A percentile compares a stretch with the other conserved stretches of the same genome.
These are phyloP conservation scores for Megatriorchis doriae DNA, from an alignment of 2,113 vertebrate genomes.

Conservation along the genomic window DNA sequence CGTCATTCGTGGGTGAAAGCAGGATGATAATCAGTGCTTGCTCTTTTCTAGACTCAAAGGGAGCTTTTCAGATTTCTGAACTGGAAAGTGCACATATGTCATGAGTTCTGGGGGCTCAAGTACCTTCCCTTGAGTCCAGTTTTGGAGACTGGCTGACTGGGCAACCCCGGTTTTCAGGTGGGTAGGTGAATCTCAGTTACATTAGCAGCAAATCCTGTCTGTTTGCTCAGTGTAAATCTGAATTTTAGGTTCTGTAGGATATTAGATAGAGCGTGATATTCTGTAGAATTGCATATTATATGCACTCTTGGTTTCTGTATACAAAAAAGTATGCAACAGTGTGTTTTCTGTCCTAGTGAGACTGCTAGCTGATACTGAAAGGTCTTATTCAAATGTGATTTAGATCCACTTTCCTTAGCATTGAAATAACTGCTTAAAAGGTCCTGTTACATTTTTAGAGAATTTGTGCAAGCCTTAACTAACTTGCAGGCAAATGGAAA, in stretches of 20 bases:
- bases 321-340: neutral
- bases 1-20: conserved; percentile 17
- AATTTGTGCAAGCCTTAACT: neutral
- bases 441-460: neutral
- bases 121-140: neutral
- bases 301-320: neutral
- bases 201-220: neutral
- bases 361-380: neutral
- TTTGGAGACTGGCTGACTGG: neutral
- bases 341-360: neutral
- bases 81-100: neutral
- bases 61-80: conserved; percentile 30
- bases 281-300: neutral
- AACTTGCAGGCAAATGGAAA: neutral
- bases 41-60: conserved; percentile 29
- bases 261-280: neutral
- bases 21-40: conserved; percentile 23
- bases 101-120: neutral
- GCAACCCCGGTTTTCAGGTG: neutral
- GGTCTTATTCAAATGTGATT: neutral
- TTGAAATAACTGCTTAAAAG: neutral
- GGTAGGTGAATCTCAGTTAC: neutral
- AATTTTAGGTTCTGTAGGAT: neutral
- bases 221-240: neutral
- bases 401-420: neutral